Percentiles rank a stretch among this genome's conserved stretches.
Conservation (phyloP, 2,888 invertebrate species). For the Drosophila buzzatii region DNA sequence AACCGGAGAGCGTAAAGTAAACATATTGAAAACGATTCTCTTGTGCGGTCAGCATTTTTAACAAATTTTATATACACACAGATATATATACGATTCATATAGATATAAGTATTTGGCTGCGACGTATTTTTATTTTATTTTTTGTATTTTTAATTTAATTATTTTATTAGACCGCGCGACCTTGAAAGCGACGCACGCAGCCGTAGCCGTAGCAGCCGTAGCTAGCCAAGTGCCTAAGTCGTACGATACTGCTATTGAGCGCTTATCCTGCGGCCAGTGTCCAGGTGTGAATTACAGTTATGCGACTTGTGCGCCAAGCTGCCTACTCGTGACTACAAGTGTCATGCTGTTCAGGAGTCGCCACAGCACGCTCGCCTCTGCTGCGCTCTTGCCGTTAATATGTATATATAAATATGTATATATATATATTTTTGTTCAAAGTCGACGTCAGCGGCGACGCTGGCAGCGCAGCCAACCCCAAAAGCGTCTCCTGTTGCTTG, state of each 20-base stretch:
- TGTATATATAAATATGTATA: background rate
- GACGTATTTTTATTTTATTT: constrained; percentile 41
- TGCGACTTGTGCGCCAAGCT: constrained; percentile 60
- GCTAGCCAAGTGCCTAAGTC: background rate
- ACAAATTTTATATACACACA: constrained; percentile 10
- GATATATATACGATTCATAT: background rate
- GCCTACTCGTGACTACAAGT: constrained; percentile 64
- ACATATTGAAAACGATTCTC: constrained; percentile 82
- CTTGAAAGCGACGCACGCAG: constrained; percentile 57
- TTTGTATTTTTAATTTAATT: constrained; percentile 45
- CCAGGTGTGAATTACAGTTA: constrained; percentile 64
- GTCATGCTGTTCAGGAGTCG: constrained; percentile 70
- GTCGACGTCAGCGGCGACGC: background rate
- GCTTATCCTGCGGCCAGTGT: constrained; percentile 27
- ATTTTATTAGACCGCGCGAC: constrained; percentile 39
- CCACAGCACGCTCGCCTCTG: constrained; percentile 30
- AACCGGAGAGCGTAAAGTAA: constrained; percentile 82
- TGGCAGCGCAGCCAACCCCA: constrained; percentile 45
- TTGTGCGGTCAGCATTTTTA: constrained; percentile 65
- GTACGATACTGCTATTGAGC: background rate
- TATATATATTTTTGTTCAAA: constrained; percentile 10
- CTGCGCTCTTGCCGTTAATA: constrained; percentile 18
- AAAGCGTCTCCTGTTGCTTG: constrained; percentile 73
- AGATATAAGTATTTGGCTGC: constrained; percentile 2
- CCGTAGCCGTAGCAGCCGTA: constrained; percentile 28